Conservation (phyloP, 2,113 vertebrate genomes). For the Podarcis muralis region DNA sequence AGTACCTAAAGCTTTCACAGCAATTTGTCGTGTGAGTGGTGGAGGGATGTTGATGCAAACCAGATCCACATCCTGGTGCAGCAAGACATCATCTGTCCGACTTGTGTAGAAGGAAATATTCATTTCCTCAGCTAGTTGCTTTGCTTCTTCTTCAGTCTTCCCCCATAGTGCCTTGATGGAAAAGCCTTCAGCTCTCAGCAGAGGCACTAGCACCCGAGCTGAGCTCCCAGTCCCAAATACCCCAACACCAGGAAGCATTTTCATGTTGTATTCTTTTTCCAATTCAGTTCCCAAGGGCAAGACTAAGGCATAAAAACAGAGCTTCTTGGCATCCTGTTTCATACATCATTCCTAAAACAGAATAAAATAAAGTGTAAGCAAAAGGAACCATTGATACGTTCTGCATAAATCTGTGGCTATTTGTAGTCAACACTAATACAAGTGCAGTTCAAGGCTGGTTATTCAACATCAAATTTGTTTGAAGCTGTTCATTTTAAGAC, state of each 20-base stretch:
- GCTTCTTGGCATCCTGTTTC: conserved; percentile 26
- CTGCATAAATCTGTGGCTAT: not conserved
- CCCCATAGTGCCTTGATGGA: conserved; percentile 94
- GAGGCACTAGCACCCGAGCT: conserved; percentile 88
- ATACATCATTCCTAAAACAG: conserved; percentile 63
- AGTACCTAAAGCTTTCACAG: conserved; percentile 95
- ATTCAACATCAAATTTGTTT: not conserved
- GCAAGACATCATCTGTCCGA: conserved; percentile 89
- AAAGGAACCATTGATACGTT: not conserved
- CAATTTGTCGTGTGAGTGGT: conserved; percentile 92
- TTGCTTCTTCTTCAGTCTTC: conserved; percentile 91
- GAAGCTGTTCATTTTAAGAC: not conserved
- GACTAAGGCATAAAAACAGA: not conserved
- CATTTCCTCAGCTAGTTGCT: conserved; percentile 88
- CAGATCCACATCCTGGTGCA: conserved; percentile 95
- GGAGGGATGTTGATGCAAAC: conserved; percentile 97
- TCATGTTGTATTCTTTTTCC: conserved; percentile 66
- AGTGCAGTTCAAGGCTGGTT: not conserved
- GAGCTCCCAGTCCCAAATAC: conserved; percentile 97
- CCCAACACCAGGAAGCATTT: conserved; percentile 94
- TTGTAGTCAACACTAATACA: not conserved
- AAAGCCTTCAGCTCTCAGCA: conserved; percentile 93
- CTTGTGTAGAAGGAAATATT: conserved; percentile 93
- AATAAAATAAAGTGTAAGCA: not conserved
- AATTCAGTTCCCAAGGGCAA: not conserved